These are phyloP conservation scores for Puntigrus tetrazona DNA, from an alignment of 2,113 vertebrate species.

Conservation along the genomic window DNA sequence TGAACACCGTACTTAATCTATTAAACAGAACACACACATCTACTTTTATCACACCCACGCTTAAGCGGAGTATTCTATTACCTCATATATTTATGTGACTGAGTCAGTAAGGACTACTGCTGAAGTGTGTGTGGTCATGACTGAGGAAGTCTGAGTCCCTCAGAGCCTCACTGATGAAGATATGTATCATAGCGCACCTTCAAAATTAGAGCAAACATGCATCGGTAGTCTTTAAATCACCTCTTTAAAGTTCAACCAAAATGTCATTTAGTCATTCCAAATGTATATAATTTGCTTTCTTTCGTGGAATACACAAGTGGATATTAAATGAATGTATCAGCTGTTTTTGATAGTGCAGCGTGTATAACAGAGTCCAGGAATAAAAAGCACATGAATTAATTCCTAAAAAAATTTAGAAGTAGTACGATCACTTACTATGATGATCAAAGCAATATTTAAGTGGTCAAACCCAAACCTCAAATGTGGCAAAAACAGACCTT, in stretches of 20 bases:
- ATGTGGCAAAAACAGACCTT: background rate
- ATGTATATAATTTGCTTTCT: background rate
- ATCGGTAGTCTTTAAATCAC: background rate
- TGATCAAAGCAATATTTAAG: background rate
- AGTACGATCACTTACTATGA: background rate
- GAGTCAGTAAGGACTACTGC: slow-evolving; percentile 64
- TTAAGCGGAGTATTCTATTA: slow-evolving; percentile 65
- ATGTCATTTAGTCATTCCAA: background rate
- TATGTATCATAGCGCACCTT: slow-evolving; percentile 50
- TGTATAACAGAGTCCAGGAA: background rate
- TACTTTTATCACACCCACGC: slow-evolving; percentile 64
- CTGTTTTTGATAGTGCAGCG: background rate
- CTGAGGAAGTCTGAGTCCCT: slow-evolving; percentile 65
- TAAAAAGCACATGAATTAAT: background rate
- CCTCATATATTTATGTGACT: slow-evolving; percentile 70
- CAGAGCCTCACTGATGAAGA: slow-evolving; percentile 64
- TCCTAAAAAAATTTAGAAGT: background rate
- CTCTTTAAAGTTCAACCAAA: background rate
- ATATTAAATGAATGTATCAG: background rate
- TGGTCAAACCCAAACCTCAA: background rate
- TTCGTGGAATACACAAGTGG: background rate
- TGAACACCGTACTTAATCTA: slow-evolving; percentile 10
- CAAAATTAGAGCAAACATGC: background rate
- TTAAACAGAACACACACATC: slow-evolving; percentile 41
- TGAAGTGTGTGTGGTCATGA: slow-evolving; percentile 53